These are phyloP conservation scores for Tryphoninae sp. DNA, from an alignment of 2,888 invertebrate species.

Conservation along the genomic window DNA sequence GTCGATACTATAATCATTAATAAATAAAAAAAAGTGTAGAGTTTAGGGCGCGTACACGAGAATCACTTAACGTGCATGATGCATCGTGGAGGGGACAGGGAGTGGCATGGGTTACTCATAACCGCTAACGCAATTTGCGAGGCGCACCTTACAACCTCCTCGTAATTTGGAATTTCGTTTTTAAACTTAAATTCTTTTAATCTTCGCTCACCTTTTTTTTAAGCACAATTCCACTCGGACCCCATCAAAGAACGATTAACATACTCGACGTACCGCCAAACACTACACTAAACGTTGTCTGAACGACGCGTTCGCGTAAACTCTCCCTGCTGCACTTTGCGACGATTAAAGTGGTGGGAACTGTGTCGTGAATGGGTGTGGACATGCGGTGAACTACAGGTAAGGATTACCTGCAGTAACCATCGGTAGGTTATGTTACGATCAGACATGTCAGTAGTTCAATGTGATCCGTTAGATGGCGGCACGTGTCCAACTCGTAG, in stretches of 20 bases:
- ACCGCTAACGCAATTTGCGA: slow-evolving; percentile 24
- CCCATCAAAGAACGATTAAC: slow-evolving; percentile 30
- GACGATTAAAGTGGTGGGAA: slow-evolving; percentile 21
- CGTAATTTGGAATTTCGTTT: neutral
- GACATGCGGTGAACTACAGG: neutral
- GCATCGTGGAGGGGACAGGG: slow-evolving; percentile 63
- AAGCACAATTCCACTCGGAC: neutral
- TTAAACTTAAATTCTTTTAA: neutral
- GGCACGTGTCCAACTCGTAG: neutral
- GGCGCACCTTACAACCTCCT: neutral
- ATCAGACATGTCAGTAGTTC: neutral
- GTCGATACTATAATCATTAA: neutral
- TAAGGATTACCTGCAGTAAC: neutral
- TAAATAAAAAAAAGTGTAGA: neutral
- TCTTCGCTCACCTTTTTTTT: slow-evolving; percentile 23
- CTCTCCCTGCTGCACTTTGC: slow-evolving; percentile 6
- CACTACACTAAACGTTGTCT: neutral
- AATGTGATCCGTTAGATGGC: neutral
- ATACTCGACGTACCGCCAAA: neutral
- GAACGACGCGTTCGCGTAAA: slow-evolving; percentile 25
- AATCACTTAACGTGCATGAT: neutral
- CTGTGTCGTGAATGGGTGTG: slow-evolving; percentile 19
- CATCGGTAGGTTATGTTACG: neutral
- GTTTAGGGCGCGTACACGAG: neutral
- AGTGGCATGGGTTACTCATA: slow-evolving; percentile 63